phyloP scores from a whole-genome alignment of 2,888 invertebrate species.

The Cerastis leucographa region DNA sequence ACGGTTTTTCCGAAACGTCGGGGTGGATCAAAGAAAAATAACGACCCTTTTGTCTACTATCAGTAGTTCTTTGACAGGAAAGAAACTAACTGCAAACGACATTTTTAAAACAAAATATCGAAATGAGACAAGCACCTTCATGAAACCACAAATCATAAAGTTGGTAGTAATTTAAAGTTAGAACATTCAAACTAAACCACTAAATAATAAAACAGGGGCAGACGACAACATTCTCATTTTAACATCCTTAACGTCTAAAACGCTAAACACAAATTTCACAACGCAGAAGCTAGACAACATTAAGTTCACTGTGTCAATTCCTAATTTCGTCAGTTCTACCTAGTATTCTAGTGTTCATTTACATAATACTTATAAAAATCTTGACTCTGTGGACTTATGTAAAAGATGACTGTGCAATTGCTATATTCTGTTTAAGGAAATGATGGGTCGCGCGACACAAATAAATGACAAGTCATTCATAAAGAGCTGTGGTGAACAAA shows the following conservation, averaged over 20 bases:
- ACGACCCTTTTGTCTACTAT: no score
- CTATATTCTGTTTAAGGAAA: neutral
- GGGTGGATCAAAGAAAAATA: no score
- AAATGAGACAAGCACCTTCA: neutral
- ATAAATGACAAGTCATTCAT: neutral
- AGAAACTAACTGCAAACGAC: neutral
- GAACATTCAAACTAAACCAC: neutral
- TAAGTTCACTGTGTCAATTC: slow-evolving; percentile 29
- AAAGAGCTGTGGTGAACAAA: neutral
- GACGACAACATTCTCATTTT: neutral
- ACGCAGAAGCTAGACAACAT: slow-evolving; percentile 1
- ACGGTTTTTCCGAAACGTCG: no score
- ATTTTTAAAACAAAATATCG: no score
- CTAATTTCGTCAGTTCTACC: slow-evolving; percentile 17
- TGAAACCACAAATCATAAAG: neutral
- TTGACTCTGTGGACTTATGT: slow-evolving; percentile 16
- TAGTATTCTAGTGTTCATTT: slow-evolving; percentile 23
- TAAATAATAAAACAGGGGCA: slow-evolving; percentile 1
- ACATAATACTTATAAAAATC: slow-evolving; percentile 3
- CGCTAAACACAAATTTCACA: slow-evolving; percentile 9
- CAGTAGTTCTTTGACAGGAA: neutral
- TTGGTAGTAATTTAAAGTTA: neutral
- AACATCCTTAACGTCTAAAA: neutral
- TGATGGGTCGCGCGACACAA: neutral
- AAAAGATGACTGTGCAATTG: slow-evolving; percentile 18